A percentile compares a stretch with the other conserved stretches of the same genome.
phyloP scores from a whole-genome alignment of 2,113 vertebrate genomes.

The Hypocryptadius cinnamomeus region DNA sequence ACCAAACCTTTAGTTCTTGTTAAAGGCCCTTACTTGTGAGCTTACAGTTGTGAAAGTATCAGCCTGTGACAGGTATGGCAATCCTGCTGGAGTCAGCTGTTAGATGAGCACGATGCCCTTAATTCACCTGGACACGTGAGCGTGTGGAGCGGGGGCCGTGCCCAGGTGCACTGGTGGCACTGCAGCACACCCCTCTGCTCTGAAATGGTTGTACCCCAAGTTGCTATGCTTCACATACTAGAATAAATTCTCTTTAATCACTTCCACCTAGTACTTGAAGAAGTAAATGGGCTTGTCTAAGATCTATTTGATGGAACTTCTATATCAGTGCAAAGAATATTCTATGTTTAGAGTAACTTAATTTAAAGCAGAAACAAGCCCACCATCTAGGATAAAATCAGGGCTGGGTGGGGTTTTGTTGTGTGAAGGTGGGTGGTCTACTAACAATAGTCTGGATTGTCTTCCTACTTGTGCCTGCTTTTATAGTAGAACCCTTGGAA shows the following conservation, averaged over 20 bases:
- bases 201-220: not conserved
- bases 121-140: fast-evolving
- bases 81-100: not conserved
- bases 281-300: not conserved
- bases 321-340: not conserved
- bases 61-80: not conserved
- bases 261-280: not conserved
- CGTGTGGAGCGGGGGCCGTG: fast-evolving
- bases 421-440: not conserved
- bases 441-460: not conserved
- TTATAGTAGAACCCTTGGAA: not conserved
- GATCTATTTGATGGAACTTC: not conserved
- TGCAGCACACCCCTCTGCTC: not conserved
- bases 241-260: not conserved
- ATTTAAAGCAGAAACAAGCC: not conserved
- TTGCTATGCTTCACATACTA: no score
- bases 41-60: not conserved
- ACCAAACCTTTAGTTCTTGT: not conserved
- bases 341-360: not conserved
- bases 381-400: not conserved
- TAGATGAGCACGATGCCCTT: not conserved
- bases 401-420: not conserved
- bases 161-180: not conserved
- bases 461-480: not conserved
- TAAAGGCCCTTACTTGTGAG: not conserved